Percentiles rank a stretch among this genome's conserved stretches.
Conservation (phyloP, 2,888 invertebrate species). For the Bunonema sp. region DNA sequence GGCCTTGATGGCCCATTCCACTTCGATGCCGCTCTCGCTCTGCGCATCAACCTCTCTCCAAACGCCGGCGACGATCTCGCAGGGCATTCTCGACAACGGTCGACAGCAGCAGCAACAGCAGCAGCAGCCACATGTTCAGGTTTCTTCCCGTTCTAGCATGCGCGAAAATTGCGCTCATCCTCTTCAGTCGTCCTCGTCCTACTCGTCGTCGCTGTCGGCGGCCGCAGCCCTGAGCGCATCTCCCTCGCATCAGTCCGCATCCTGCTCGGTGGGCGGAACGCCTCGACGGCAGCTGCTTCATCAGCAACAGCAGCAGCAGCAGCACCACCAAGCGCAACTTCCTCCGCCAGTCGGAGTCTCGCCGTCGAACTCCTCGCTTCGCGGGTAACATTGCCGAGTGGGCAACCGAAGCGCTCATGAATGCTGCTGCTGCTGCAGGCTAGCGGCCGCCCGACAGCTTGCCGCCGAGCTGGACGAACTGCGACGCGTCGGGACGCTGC, state of each 20-base stretch:
- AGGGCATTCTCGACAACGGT: background rate
- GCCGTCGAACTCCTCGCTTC: constrained; percentile 2
- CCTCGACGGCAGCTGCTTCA: constrained; percentile 9
- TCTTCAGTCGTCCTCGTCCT: constrained; percentile 38
- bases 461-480: constrained; percentile 43
- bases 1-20: constrained; percentile 36
- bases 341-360: constrained; percentile 6
- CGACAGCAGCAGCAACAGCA: constrained; percentile 1
- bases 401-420: too few species aligned
- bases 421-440: too few species aligned
- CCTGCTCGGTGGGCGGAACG: constrained; percentile 16
- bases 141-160: constrained; percentile 4
- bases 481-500: constrained; percentile 17
- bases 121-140: constrained; percentile 3
- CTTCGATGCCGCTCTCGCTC: constrained; percentile 33
- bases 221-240: too few species aligned
- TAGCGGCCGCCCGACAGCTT: constrained; percentile 37
- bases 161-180: background rate
- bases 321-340: constrained; percentile 10
- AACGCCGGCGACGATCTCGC: background rate
- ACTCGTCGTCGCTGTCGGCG: constrained; percentile 32
- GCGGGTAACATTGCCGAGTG: background rate
- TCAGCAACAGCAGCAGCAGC: too few species aligned
- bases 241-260: constrained; percentile 21
- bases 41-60: constrained; percentile 16